phyloP scores from a whole-genome alignment of 1,140 invertebrate genomes.

The Planococcus citri region DNA sequence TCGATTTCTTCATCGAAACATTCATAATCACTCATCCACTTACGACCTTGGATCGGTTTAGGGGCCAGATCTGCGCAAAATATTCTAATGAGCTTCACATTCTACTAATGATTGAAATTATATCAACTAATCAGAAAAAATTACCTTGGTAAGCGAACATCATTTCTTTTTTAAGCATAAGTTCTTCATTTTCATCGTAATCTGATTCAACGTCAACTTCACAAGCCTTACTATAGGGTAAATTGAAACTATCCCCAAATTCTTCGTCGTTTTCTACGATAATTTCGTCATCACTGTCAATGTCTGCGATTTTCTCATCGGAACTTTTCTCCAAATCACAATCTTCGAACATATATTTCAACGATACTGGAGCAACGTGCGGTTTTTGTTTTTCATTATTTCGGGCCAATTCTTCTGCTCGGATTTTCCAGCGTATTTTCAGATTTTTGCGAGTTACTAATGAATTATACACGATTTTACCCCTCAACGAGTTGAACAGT shows the following conservation, averaged over 20 bases:
- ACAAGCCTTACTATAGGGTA: constrained; percentile 22
- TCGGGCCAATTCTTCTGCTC: background rate
- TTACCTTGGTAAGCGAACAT: background rate
- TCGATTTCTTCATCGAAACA: constrained; percentile 26
- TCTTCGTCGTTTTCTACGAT: background rate
- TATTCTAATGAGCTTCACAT: background rate
- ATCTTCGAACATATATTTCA: constrained; percentile 17
- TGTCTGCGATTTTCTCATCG: background rate
- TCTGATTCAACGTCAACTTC: background rate
- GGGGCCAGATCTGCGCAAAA: background rate
- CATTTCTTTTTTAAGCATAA: background rate
- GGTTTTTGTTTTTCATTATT: background rate
- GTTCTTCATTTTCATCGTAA: background rate
- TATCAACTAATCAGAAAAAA: background rate
- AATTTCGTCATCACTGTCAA: background rate
- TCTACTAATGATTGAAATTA: background rate
- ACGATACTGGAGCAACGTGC: constrained; percentile 11
- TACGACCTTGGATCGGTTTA: background rate
- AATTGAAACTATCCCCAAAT: background rate
- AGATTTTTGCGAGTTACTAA: background rate
- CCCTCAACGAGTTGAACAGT: background rate
- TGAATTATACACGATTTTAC: background rate
- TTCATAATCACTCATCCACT: constrained; percentile 31
- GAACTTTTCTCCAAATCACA: background rate
- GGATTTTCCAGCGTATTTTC: background rate